Percentiles rank a stretch among this genome's conserved stretches.
Evolutionary conservation across 2,797 vertebrate species (phyloP).

Genomic region (Hafferia zeledoni): DNA sequence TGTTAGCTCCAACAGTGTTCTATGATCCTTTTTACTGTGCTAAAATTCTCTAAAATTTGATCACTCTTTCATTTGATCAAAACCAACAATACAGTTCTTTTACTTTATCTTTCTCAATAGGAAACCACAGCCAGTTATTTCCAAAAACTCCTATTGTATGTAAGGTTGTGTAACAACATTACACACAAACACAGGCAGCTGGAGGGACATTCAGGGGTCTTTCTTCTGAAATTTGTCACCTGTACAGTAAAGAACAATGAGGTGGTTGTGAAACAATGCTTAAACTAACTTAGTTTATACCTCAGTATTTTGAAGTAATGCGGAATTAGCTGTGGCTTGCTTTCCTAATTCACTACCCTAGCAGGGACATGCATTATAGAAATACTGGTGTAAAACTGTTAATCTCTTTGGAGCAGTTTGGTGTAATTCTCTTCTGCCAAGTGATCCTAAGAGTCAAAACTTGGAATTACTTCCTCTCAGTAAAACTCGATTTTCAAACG

Average conservation of each 20-base stretch:
- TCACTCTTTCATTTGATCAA: not conserved
- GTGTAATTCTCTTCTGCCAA: not conserved
- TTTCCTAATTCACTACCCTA: not conserved
- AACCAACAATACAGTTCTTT: not conserved
- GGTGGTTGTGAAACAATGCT: not conserved
- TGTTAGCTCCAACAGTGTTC: not conserved
- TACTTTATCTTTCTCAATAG: not conserved
- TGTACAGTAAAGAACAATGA: not conserved
- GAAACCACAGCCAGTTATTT: not conserved
- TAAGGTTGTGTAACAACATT: not conserved
- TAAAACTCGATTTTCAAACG: not conserved
- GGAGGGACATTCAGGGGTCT: not conserved
- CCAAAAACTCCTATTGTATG: not conserved
- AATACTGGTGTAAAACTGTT: not conserved
- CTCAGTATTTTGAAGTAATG: not conserved
- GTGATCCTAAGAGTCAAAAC: not conserved
- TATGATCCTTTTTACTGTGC: not conserved
- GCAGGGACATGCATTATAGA: not conserved
- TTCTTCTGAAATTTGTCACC: not conserved
- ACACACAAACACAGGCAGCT: not conserved
- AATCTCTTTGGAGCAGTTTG: not conserved
- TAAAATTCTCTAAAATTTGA: not conserved
- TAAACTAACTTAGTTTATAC: not conserved
- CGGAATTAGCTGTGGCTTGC: not conserved
- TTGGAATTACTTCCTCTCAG: not conserved